Evolutionary conservation across 2,113 vertebrate genomes (phyloP).

Genomic region (Lepus americanus): DNA sequence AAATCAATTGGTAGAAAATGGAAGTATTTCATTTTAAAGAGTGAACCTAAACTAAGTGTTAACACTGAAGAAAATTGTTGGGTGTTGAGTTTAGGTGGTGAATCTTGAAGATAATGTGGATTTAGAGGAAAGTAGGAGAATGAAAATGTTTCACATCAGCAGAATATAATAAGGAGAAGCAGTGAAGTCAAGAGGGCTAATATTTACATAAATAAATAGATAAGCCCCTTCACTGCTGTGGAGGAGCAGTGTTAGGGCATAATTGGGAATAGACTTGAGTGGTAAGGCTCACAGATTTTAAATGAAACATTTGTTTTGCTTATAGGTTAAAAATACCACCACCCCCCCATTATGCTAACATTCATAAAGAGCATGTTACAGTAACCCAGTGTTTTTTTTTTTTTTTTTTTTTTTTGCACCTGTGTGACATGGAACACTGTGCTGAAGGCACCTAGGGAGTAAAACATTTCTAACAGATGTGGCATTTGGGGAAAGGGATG

Average conservation of each 20-base stretch:
- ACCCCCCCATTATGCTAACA: background rate
- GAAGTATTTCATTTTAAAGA: constrained; percentile 34
- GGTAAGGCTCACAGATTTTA: constrained; percentile 21
- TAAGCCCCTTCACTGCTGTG: constrained; percentile 16
- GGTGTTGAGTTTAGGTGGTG: constrained; percentile 40
- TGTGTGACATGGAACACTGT: background rate
- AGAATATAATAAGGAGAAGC: constrained; percentile 50
- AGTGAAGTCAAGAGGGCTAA: background rate
- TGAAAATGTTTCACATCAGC: constrained; percentile 41
- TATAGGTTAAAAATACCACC: background rate
- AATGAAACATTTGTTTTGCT: constrained; percentile 26
- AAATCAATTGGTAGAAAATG: background rate
- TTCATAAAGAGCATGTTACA: constrained; percentile 2
- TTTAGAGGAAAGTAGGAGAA: constrained; percentile 40
- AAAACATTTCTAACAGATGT: constrained; percentile 4
- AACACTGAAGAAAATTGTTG: constrained; percentile 4
- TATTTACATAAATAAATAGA: constrained; percentile 37
- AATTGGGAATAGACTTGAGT: constrained; percentile 28
- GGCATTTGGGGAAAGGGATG: constrained; percentile 1
- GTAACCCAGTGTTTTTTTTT: background rate
- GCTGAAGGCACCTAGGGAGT: background rate
- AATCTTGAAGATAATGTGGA: background rate
- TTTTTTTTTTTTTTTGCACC: constrained; percentile 38
- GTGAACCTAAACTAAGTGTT: background rate
- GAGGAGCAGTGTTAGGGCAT: constrained; percentile 1